Evolutionary conservation across 2,888 invertebrate genomes (phyloP).

Genomic region (Cordilura impudica): DNA sequence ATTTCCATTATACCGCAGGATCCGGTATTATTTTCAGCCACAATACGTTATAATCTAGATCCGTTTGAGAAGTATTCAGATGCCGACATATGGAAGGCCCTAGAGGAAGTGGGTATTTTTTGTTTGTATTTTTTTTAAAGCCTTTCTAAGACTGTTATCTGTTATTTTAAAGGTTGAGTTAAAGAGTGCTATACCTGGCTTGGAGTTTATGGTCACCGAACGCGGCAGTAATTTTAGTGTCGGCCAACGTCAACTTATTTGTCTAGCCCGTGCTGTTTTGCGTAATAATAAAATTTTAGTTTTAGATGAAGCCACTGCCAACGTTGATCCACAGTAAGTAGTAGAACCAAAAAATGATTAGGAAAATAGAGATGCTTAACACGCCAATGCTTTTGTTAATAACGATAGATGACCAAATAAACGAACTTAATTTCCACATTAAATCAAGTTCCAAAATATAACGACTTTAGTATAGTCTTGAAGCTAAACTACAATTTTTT

Average conservation of each 20-base stretch:
- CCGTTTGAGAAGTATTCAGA: constrained; percentile 79
- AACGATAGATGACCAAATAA: no score
- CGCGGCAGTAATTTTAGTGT: constrained; percentile 83
- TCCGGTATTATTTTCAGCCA: constrained; percentile 81
- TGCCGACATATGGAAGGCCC: constrained; percentile 74
- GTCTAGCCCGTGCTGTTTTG: constrained; percentile 83
- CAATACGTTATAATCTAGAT: constrained; percentile 83
- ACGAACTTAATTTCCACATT: no score
- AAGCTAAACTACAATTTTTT: no score
- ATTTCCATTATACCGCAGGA: constrained; percentile 82
- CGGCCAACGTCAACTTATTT: constrained; percentile 84
- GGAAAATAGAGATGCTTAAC: no score
- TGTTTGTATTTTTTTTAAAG: background rate
- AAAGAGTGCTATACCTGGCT: constrained; percentile 77
- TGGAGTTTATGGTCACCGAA: constrained; percentile 80
- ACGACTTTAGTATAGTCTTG: no score
- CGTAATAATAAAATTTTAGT: constrained; percentile 82
- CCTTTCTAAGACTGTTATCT: background rate
- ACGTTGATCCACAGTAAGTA: constrained; percentile 82
- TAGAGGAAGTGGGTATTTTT: constrained; percentile 70
- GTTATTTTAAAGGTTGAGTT: constrained; percentile 79
- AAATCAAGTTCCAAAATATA: no score
- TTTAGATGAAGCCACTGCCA: constrained; percentile 85
- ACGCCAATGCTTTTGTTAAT: no score
- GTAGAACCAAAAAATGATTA: background rate